Base-by-base conservation (phyloP, 2,113 vertebrate species). In the Albula glossodonta region DNA sequence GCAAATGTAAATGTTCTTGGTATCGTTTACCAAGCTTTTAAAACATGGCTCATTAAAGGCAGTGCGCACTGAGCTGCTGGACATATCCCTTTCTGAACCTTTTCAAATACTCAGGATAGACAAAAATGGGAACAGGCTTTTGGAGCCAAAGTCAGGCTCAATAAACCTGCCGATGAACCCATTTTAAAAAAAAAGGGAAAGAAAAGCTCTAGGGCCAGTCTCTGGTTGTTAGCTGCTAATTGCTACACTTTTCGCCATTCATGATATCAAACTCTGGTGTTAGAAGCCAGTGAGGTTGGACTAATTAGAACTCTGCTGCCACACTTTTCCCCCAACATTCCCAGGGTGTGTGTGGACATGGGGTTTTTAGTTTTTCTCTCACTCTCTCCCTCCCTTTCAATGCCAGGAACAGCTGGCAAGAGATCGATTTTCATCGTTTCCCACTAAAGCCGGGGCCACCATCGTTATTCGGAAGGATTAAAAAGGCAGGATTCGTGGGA, bases 161-260 rank as follows among this genome's bases (percentile, higher is more conserved):
- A 93, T 93, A 94, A 94, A 94, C 93, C 93, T 88, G 87, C 88
- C 91, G 92, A 92, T 94, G 93, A 94, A 93, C 93, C 89, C 91
- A 89, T 84, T 92, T 90, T 93, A 92, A 89, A 87, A 86, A 78
- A 56, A 50, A 7, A 49, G 41, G 50, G 7, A 49, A 87, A 51
- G 50, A 82, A 87, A 90, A 89, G 86, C 89, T 87, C 91, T 74
- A 15, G 84, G 87, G 86, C 89, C 90, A 92, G 89, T 84, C 87
- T 86, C 89, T 87, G 86, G 89, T 90, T 90, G 92, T 91, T 93
- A 92, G 91, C 90, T 88, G 93, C 92, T 94, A 95, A 94, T 94
- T 95, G 93, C 91, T 92, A 94, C 92, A 92, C 91, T 94, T 93
- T 89, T 84, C 88, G 90, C 91, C 90, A 94, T 94, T 95, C 91